phyloP scores from a whole-genome alignment of 2,797 vertebrate genomes.

The Threskiornis aethiopicus region DNA sequence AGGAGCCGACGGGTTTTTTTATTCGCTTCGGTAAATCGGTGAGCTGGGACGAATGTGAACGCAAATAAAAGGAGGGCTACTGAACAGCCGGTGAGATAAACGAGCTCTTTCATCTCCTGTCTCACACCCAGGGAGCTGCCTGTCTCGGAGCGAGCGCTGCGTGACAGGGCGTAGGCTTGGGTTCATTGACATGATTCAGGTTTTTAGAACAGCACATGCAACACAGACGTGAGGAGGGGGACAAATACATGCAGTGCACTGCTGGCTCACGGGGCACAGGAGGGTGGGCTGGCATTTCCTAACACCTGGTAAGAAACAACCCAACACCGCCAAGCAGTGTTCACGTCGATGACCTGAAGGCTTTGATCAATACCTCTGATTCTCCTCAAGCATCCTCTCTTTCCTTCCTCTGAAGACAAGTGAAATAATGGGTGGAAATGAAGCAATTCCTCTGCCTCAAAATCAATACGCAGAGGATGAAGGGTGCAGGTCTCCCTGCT shows the following conservation, averaged over 20 bases:
- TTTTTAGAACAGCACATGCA: background rate
- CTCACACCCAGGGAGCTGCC: background rate
- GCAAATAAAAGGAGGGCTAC: background rate
- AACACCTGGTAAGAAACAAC: background rate
- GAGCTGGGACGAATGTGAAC: background rate
- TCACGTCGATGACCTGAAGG: background rate
- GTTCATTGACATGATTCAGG: background rate
- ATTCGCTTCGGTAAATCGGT: background rate
- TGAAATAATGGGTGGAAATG: background rate
- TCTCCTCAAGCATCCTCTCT: background rate
- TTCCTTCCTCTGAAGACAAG: background rate
- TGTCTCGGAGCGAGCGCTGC: background rate
- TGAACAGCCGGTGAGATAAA: background rate
- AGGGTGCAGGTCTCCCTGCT: background rate
- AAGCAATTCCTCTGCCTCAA: background rate
- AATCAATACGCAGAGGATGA: background rate
- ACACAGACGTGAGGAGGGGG: background rate
- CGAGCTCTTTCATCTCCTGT: background rate
- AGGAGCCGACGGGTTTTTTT: background rate
- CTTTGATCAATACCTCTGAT: background rate
- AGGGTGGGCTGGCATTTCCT: background rate
- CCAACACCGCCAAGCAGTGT: background rate
- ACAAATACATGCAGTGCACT: accelerated
- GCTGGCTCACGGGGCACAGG: accelerated
- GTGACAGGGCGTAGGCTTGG: background rate